Evolutionary conservation across 2,113 vertebrate genomes (phyloP).

Genomic region (Ia io): DNA sequence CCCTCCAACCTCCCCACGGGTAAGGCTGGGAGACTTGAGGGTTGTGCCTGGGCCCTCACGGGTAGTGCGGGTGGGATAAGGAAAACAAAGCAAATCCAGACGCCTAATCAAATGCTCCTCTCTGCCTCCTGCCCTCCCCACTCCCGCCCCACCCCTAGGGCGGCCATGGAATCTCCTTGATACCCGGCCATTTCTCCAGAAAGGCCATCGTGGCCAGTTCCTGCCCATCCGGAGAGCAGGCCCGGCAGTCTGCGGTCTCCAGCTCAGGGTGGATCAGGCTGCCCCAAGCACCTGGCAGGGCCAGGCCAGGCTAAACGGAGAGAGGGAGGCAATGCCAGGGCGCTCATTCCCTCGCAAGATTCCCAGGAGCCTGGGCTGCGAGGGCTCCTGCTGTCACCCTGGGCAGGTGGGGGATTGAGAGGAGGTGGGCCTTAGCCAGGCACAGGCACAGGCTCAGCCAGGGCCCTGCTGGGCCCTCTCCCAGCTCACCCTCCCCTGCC

Average conservation of each 20-base stretch:
- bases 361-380: neutral
- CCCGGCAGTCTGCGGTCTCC: neutral
- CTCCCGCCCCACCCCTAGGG: neutral
- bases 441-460: neutral
- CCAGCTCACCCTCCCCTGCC: neutral
- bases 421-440: neutral
- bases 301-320: neutral
- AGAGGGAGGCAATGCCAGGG: neutral
- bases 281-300: neutral
- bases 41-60: neutral
- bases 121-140: neutral
- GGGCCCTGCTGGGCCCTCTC: neutral
- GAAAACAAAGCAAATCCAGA: neutral
- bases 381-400: neutral
- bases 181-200: neutral
- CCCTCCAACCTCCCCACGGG: accelerated
- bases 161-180: neutral
- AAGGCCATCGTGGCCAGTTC: neutral
- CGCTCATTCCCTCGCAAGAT: neutral
- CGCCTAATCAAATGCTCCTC: neutral
- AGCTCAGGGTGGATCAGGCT: too few species aligned
- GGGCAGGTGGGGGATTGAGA: accelerated
- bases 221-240: neutral
- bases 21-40: neutral
- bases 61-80: neutral